Percentiles rank a stretch among this genome's conserved stretches.
Conservation (phyloP, 2,113 vertebrate species). For the Ceuthmochares aereus region DNA sequence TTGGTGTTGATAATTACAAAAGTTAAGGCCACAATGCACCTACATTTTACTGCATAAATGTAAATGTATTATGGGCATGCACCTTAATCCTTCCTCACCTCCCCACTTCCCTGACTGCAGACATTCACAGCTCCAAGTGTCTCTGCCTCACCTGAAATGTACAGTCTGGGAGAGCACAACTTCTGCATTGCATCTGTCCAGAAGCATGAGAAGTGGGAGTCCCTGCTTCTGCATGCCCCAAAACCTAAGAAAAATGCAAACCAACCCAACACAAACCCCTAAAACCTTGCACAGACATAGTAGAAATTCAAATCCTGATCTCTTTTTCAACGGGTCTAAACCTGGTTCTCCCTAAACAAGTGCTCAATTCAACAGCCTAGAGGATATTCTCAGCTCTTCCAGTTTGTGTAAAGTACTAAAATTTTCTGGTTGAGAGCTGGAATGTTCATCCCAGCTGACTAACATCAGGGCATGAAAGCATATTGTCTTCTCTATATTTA, state of each 20-base stretch:
- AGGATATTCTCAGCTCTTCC: neutral
- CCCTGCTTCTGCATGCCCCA: neutral
- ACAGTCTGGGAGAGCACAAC: neutral
- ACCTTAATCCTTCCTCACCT: neutral
- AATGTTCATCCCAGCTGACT: neutral
- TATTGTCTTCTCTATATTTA: neutral
- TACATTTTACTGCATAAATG: neutral
- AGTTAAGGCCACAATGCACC: neutral
- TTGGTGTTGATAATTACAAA: neutral
- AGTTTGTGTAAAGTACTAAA: neutral
- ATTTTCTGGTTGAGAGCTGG: neutral
- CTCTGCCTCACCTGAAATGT: neutral
- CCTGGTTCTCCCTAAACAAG: neutral
- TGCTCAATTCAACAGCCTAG: neutral
- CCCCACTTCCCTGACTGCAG: neutral
- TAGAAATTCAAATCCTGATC: neutral
- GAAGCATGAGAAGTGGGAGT: neutral
- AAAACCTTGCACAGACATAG: neutral
- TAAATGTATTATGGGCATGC: neutral
- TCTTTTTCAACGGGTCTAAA: neutral
- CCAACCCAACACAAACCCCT: rapidly evolving
- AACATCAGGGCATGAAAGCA: neutral
- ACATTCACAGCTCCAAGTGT: neutral
- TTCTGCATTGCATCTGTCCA: neutral
- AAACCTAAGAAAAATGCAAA: neutral